phyloP scores from a whole-genome alignment of 2,888 invertebrate species.

The Elysia crispata region DNA sequence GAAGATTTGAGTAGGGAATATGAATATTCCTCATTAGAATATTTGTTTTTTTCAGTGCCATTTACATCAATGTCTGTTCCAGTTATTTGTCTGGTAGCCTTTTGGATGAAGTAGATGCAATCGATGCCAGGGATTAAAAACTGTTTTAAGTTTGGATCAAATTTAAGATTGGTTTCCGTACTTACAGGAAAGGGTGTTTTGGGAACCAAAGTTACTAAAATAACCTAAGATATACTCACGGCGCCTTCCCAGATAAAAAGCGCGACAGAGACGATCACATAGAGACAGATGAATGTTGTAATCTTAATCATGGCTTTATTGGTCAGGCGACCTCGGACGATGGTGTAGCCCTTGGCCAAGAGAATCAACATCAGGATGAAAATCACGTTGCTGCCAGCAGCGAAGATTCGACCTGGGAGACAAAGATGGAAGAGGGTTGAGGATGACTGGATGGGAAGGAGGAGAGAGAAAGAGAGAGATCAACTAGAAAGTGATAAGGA shows the following conservation, averaged over 20 bases:
- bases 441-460: no score
- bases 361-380: conserved; percentile 53
- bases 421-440: not conserved
- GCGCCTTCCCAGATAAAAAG: conserved; percentile 89
- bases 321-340: conserved; percentile 89
- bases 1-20: no score
- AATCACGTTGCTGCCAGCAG: conserved; percentile 42
- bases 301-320: conserved; percentile 86
- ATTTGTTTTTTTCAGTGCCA: no score
- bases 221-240: conserved; percentile 80
- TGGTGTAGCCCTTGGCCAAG: conserved; percentile 88
- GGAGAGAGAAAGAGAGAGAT: no score
- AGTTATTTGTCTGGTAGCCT: no score
- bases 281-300: conserved; percentile 88
- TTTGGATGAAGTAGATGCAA: no score
- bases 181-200: not conserved
- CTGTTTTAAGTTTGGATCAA: not conserved
- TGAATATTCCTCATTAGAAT: no score
- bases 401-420: conserved; percentile 48
- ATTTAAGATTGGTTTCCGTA: no score
- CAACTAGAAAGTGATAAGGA: no score
- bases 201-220: conserved; percentile 90
- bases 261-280: conserved; percentile 85
- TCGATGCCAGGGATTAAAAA: not conserved
- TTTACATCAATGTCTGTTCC: no score